These are phyloP conservation scores for Apodemus sylvaticus DNA, from an alignment of 2,113 vertebrate genomes.

Conservation along the genomic window DNA sequence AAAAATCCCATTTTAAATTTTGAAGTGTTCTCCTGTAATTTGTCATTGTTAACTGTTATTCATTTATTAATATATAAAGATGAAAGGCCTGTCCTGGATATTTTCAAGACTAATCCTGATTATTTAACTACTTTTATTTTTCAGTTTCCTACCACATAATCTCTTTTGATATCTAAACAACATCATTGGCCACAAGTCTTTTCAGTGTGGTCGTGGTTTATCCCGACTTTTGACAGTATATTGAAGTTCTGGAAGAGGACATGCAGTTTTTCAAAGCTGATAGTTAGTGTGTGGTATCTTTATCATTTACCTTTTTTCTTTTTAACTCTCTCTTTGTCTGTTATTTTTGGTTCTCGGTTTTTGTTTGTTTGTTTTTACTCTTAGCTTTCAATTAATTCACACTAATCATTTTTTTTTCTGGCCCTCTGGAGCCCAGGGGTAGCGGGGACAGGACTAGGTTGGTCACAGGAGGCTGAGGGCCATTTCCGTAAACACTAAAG, in stretches of 20 bases:
- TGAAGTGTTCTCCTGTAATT: not conserved
- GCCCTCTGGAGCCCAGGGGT: not conserved
- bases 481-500: not conserved
- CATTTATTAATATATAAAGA: not conserved
- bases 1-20: slow-evolving; percentile 2
- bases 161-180: slow-evolving; percentile 13
- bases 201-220: not conserved
- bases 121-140: slow-evolving; percentile 32
- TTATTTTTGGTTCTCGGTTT: not conserved
- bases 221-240: slow-evolving; percentile 30
- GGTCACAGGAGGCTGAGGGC: not conserved
- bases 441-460: not conserved
- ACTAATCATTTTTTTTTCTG: not conserved
- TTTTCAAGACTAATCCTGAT: slow-evolving; percentile 39
- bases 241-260: not conserved
- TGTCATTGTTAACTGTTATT: not conserved
- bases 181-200: slow-evolving; percentile 8
- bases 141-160: slow-evolving; percentile 4
- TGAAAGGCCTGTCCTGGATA: slow-evolving; percentile 23
- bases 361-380: not conserved
- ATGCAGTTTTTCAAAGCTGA: slow-evolving; percentile 20
- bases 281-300: not conserved
- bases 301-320: slow-evolving; percentile 38
- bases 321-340: not conserved
- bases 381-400: not conserved